These are phyloP conservation scores for Accipiter virgatus DNA, from an alignment of 2,113 vertebrate genomes.

Conservation along the genomic window DNA sequence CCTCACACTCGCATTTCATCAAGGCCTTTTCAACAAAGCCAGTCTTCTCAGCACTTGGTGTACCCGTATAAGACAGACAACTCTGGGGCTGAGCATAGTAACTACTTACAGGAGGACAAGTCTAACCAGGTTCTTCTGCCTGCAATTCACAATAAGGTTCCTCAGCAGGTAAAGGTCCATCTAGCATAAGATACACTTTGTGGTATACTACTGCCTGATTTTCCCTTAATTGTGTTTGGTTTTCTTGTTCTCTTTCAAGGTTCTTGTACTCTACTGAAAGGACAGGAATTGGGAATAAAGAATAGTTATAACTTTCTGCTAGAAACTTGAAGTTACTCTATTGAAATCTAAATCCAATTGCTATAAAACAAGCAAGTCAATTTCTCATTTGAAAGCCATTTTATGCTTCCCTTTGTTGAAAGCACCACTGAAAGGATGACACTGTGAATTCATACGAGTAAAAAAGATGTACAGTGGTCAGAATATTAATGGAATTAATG, in stretches of 20 bases:
- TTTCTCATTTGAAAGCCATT: neutral
- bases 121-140: constrained; percentile 76
- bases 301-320: neutral
- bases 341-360: neutral
- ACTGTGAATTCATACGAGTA: neutral
- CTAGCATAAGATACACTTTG: neutral
- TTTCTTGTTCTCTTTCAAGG: neutral
- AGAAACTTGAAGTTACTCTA: neutral
- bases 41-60: constrained; percentile 66
- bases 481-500: neutral
- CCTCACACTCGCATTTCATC: constrained; percentile 76
- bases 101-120: constrained; percentile 70
- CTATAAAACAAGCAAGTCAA: neutral
- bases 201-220: neutral
- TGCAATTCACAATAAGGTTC: constrained; percentile 76
- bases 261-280: neutral
- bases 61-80: constrained; percentile 75
- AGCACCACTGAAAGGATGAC: neutral
- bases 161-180: constrained; percentile 67
- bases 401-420: neutral
- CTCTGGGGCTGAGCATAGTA: constrained; percentile 62
- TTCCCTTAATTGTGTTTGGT: neutral
- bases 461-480: neutral
- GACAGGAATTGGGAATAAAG: neutral
- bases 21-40: constrained; percentile 80